Conservation (phyloP, 2,797 vertebrate genomes). For the Epinephelus coioides region DNA sequence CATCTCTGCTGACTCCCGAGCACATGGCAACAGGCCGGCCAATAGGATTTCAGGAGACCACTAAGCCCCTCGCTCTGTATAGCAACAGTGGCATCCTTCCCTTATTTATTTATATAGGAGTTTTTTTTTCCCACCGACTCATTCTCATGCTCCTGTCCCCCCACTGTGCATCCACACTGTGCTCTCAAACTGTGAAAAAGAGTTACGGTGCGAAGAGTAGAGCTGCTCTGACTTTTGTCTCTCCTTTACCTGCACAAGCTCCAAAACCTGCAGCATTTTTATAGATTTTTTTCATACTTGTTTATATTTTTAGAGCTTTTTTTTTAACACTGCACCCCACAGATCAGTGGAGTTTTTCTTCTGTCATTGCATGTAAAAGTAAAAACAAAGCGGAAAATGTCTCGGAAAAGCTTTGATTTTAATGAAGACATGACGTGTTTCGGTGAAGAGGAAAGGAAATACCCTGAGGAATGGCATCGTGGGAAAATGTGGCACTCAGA, state of each 20-base stretch:
- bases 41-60: slow-evolving; percentile 82
- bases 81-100: slow-evolving; percentile 85
- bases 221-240: slow-evolving; percentile 49
- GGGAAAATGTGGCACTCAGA: slow-evolving; percentile 68
- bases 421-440: slow-evolving; percentile 38
- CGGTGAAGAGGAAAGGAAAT: slow-evolving; percentile 54
- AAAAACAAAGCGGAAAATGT: slow-evolving; percentile 39
- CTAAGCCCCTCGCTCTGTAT: slow-evolving; percentile 83
- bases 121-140: slow-evolving; percentile 75
- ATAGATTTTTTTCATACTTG: slow-evolving; percentile 23
- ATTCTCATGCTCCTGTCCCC: slow-evolving; percentile 77
- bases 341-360: slow-evolving; percentile 46
- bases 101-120: slow-evolving; percentile 85
- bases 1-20: slow-evolving; percentile 83
- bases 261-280: slow-evolving; percentile 23
- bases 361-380: slow-evolving; percentile 41
- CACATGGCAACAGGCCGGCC: slow-evolving; percentile 83
- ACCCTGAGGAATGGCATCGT: slow-evolving; percentile 62
- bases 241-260: slow-evolving; percentile 47
- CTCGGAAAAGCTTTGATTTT: slow-evolving; percentile 48
- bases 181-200: slow-evolving; percentile 81
- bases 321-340: slow-evolving; percentile 10
- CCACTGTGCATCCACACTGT: slow-evolving; percentile 68
- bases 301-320: slow-evolving; percentile 4
- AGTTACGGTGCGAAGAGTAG: slow-evolving; percentile 64